Evolutionary conservation across 2,797 vertebrate genomes (phyloP).

Genomic region (Tadarida brasiliensis): DNA sequence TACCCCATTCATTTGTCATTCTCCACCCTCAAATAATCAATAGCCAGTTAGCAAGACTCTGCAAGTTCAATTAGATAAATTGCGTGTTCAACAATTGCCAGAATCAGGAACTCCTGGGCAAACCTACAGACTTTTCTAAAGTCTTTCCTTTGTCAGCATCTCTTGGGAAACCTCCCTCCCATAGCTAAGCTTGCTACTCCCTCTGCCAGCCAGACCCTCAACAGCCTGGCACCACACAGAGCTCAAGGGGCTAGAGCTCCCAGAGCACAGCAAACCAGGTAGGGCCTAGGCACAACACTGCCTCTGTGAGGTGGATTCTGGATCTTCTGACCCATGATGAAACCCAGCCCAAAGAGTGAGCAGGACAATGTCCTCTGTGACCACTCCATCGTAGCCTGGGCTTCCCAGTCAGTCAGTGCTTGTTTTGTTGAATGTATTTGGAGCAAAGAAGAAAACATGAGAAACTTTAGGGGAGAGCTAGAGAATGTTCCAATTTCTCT

Average conservation of each 20-base stretch:
- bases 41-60: conserved; percentile 51
- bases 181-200: not conserved
- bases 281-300: not conserved
- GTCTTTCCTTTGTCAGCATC: conserved; percentile 24
- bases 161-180: conserved; percentile 13
- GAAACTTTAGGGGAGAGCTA: not conserved
- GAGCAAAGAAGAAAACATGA: not conserved
- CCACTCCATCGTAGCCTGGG: not conserved
- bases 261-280: not conserved
- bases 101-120: conserved; percentile 47
- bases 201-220: conserved; percentile 6
- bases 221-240: not conserved
- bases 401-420: not conserved
- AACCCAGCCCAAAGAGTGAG: not conserved
- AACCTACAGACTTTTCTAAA: conserved; percentile 41
- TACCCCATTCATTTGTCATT: conserved; percentile 26
- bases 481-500: not conserved
- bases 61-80: conserved; percentile 66
- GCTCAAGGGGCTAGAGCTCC: not conserved
- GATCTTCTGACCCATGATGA: not conserved
- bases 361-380: not conserved
- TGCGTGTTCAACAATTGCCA: conserved; percentile 28
- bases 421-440: not conserved
- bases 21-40: conserved; percentile 65
- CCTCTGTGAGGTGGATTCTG: not conserved